Conservation (phyloP, 2,113 vertebrate genomes). For the Heptranchias perlo region DNA sequence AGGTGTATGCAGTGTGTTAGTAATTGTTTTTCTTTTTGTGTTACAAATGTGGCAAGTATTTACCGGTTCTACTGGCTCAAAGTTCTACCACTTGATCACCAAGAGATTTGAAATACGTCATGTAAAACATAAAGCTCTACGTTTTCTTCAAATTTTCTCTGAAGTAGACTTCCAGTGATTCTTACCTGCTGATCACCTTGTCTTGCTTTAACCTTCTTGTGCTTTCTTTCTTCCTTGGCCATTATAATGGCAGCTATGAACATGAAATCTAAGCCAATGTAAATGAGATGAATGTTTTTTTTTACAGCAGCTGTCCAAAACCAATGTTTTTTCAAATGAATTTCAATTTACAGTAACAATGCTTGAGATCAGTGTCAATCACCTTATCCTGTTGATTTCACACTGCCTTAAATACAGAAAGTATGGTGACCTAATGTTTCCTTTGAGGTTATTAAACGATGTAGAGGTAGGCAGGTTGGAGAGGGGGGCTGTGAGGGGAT, state of each 20-base stretch:
- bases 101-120: background rate
- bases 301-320: background rate
- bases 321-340: background rate
- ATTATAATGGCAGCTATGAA: background rate
- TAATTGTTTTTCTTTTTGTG: background rate
- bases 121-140: background rate
- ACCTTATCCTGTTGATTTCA: background rate
- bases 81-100: background rate
- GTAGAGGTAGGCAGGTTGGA: background rate
- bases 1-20: background rate
- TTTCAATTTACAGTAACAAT: background rate
- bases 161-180: background rate
- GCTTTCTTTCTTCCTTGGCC: background rate
- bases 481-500: background rate
- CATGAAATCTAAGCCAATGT: background rate
- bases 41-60: background rate
- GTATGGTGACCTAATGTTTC: background rate
- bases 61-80: too few species aligned
- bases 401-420: background rate
- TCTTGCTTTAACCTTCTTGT: background rate
- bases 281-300: background rate
- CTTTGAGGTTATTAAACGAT: background rate
- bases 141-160: background rate
- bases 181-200: too few species aligned
- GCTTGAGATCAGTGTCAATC: background rate